Percentiles rank a stretch among this genome's conserved stretches.
Evolutionary conservation across 2,888 invertebrate species (phyloP).

Genomic region (Hypsopygia costalis): DNA sequence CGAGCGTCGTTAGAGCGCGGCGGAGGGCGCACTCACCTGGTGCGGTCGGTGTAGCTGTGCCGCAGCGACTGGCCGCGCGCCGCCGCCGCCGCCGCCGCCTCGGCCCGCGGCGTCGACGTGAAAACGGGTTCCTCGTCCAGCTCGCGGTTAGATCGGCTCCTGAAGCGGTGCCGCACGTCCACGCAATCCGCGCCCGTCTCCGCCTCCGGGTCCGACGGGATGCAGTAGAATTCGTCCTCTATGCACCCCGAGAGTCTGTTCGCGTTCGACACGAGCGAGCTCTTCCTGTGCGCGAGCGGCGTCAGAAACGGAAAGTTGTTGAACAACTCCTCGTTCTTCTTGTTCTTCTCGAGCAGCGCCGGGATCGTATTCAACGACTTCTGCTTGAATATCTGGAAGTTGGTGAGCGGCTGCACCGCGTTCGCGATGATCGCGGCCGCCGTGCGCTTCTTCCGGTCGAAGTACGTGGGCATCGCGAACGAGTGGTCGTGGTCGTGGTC

Average conservation of each 20-base stretch:
- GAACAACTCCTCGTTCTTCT: conserved; percentile 68
- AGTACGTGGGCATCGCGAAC: conserved; percentile 71
- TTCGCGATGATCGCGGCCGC: conserved; percentile 47
- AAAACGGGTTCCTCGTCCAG: conserved; percentile 31
- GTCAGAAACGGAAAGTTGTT: conserved; percentile 80
- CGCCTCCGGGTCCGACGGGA: conserved; percentile 53
- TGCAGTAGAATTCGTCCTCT: conserved; percentile 72
- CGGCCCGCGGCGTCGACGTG: conserved; percentile 53
- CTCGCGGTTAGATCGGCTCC: conserved; percentile 45
- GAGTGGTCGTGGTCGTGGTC: conserved; percentile 44
- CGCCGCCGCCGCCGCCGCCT: too few species aligned
- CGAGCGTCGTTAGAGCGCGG: background rate
- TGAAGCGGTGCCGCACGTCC: conserved; percentile 52
- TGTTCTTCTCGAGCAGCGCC: conserved; percentile 51
- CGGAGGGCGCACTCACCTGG: conserved; percentile 44
- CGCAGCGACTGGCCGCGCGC: conserved; percentile 29
- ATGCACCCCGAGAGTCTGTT: conserved; percentile 59
- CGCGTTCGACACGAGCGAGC: conserved; percentile 54
- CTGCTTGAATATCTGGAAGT: conserved; percentile 73
- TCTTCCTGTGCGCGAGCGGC: conserved; percentile 78
- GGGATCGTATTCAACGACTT: conserved; percentile 73
- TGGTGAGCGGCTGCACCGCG: conserved; percentile 58
- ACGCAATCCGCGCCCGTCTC: conserved; percentile 37
- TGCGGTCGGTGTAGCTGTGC: conserved; percentile 59
- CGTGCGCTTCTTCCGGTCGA: conserved; percentile 59